Conservation (phyloP, 2,888 invertebrate species). For the Leptodirus hochenwartii region DNA sequence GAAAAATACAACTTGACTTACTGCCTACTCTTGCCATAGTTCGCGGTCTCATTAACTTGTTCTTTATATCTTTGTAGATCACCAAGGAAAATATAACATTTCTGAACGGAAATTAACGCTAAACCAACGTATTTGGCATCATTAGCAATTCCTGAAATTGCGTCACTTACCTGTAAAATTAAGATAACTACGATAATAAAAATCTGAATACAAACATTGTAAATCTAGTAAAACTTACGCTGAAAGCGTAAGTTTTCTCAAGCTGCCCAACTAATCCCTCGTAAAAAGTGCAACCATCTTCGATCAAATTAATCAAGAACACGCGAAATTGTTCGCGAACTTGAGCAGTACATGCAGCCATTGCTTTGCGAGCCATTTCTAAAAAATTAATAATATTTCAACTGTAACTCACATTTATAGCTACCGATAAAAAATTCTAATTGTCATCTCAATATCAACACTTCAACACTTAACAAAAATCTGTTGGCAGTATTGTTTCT, state of each 20-base stretch:
- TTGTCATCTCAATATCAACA: too few relatives aligned
- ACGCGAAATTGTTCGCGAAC: constrained; percentile 45
- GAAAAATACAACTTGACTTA: constrained; percentile 24
- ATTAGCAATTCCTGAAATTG: constrained; percentile 3
- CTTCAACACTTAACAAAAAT: too few relatives aligned
- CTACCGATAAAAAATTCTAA: too few relatives aligned
- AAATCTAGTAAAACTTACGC: too few relatives aligned
- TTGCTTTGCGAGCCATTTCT: constrained; percentile 59
- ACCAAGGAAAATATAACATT: constrained; percentile 75
- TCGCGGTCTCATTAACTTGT: constrained; percentile 60
- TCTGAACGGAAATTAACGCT: constrained; percentile 72
- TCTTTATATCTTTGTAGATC: constrained; percentile 85
- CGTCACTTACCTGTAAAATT: not conserved
- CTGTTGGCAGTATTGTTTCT: too few relatives aligned
- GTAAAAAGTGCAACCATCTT: constrained; percentile 65
- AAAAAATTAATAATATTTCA: too few relatives aligned
- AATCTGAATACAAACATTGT: not conserved
- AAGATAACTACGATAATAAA: not conserved
- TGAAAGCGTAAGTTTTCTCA: constrained; percentile 59
- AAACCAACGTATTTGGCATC: constrained; percentile 36
- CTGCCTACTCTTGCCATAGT: constrained; percentile 61
- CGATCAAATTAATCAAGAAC: constrained; percentile 48
- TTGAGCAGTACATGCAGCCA: constrained; percentile 31
- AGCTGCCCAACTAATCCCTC: constrained; percentile 53
- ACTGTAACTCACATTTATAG: too few relatives aligned